Evolutionary conservation across 2,113 vertebrate species (phyloP).

Genomic region (Furnarius figulus): DNA sequence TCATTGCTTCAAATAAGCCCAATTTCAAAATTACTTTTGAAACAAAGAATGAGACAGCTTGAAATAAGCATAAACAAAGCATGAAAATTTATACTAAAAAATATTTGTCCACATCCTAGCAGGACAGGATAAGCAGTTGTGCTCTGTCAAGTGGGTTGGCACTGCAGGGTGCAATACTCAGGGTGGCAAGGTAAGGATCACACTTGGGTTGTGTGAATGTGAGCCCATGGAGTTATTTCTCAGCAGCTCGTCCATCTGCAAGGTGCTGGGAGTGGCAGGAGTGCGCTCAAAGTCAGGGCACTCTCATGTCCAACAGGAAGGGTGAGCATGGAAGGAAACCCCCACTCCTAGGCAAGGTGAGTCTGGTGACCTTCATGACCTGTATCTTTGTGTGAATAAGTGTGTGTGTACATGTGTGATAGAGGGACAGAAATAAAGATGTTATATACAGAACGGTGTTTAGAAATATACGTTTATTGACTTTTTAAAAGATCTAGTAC

Average conservation of each 20-base stretch:
- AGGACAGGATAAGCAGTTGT: rapidly evolving
- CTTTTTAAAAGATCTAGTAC: neutral
- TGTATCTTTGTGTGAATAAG: neutral
- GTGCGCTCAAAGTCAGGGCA: neutral
- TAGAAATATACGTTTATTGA: neutral
- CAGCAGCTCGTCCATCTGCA: rapidly evolving
- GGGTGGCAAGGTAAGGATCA: neutral
- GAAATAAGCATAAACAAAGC: neutral
- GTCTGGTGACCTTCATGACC: neutral
- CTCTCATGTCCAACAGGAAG: neutral
- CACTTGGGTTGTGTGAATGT: rapidly evolving
- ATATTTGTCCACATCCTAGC: neutral
- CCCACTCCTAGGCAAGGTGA: rapidly evolving
- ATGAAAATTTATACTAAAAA: neutral
- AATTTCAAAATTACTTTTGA: neutral
- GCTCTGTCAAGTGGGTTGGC: neutral
- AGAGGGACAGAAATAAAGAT: neutral
- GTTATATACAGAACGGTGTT: neutral
- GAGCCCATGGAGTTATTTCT: neutral
- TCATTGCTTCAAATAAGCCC: neutral
- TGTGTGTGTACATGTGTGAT: neutral
- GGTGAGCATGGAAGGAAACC: rapidly evolving
- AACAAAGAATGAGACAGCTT: neutral
- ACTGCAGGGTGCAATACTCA: neutral
- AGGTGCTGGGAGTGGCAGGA: neutral